Evolutionary conservation across 2,113 vertebrate genomes (phyloP), one percentile per base, ranked within the genome.

Genomic region (Amphiprion ocellaris): DNA sequence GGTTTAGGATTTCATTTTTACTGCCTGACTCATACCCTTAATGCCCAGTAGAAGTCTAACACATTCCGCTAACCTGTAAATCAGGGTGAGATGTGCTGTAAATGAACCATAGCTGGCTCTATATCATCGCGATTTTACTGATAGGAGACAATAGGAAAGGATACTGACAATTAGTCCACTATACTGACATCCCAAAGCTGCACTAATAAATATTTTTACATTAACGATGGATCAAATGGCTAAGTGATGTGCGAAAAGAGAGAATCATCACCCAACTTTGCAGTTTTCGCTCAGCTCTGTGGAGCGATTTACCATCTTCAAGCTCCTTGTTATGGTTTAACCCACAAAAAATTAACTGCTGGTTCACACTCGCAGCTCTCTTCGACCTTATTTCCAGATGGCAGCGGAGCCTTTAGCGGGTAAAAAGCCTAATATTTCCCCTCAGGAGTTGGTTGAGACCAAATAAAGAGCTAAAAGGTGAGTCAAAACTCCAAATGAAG

Each of bases 21-120:
- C 11, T 41, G 15, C 54, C 19, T 85, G 74, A 69, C 24, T 79
- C 66, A 69, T 28, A 28, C 4, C 46, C 41, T 37, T 11, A 19
- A 1, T 66, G 23, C n/a, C 15, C 47, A 23, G 10, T 53, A 17
- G 61, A 61, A 9, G 0, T 60, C 63, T 21, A 50, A 21, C 14
- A 44, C 23, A 24, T 23, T 46, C 5, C 11, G 7, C 16, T 5
- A 58, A 5, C 1, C 50, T 28, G 24, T 23, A 21, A 19, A 9
- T 33, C 30, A 33, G 70, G 21, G 1, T 44, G 10, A 44, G 41
- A 33, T 33, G 30, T 44, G 49, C 49, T 50, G 19, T 21, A 52
- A 52, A 52, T 52, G 8, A 52, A 6, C 17, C 8, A 19, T 0
- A 21, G 19, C n/a, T 15, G 0, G 5, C 0, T 24, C 16, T 15